Base-by-base conservation (phyloP, 2,797 vertebrate genomes). In the Nannoperca obscura region DNA sequence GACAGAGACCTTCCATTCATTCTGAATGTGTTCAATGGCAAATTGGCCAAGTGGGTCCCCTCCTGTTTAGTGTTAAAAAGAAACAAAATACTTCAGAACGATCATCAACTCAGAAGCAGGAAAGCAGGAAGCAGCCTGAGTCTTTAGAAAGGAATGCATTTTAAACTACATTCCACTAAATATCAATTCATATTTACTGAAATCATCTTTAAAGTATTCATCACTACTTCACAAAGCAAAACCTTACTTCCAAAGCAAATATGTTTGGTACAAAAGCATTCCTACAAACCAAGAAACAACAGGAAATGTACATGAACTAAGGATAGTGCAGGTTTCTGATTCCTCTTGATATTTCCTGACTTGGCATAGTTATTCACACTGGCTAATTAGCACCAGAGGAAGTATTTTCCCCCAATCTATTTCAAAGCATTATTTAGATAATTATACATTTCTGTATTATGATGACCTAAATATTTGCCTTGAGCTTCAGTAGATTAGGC, bases 1-100 rank as follows among this genome's bases (percentile, higher is more conserved):
- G 84, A 99, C 98, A 47, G 96, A 98, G 64, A 99, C 98, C 83
- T 98, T 99, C 98, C 98, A 99, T 89, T 99, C 98, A 68, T 96
- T 97, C 86, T 98, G 97, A 74, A 97, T 82, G 73, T 98, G 96
- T 89, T 98, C 97, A 54, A 99, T 92, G 75, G 95, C 97, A 95
- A 99, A 99, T 74, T 99, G 98, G 60, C 97, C 97, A 30, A 97
- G 94, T 5, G 96, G 95, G 92, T 99, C 98, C 14, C 98, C 98
- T 87, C 97, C 98, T 99, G 89, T 80, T 86, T 79, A 50, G 70
- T n/a, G 86, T 50, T 36, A 84, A 85, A 62, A 60, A 82, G 5
- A 85, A 89, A 82, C 59, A 13, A 5, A 75, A 30, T 52, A 30
- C 46, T 87, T 88, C 27, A 91, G 73, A 76, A 74, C 54, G 60